Conservation (phyloP, 2,113 vertebrate species). For the Cranoglanis bouderius region DNA sequence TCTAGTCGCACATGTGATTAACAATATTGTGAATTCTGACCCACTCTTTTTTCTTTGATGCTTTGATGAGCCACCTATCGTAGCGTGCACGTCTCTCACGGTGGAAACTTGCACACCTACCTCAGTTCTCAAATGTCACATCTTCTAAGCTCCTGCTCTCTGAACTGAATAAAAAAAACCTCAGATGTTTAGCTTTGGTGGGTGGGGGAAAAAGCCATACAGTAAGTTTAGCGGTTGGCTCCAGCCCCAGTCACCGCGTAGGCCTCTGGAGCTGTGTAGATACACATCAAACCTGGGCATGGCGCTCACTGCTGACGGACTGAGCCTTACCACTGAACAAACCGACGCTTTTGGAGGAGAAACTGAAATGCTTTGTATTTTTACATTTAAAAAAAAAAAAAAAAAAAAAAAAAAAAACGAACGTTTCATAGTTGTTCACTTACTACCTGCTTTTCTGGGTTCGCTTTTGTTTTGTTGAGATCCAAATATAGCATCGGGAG, state of each 20-base stretch:
- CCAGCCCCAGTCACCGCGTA: conserved; percentile 43
- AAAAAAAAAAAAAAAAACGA: not conserved
- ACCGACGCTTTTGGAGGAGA: conserved; percentile 1
- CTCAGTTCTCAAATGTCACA: conserved; percentile 21
- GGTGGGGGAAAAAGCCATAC: conserved; percentile 54
- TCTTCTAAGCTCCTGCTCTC: conserved; percentile 33
- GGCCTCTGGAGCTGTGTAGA: conserved; percentile 31
- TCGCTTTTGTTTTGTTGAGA: conserved; percentile 63
- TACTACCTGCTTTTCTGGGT: conserved; percentile 70
- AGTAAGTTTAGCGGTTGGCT: conserved; percentile 57
- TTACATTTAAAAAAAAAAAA: too few relatives aligned
- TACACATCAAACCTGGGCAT: conserved; percentile 41
- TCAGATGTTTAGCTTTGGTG: conserved; percentile 51
- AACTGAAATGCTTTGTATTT: conserved; percentile 2
- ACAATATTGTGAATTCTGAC: conserved; percentile 28
- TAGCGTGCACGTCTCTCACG: not conserved
- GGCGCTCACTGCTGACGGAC: conserved; percentile 21
- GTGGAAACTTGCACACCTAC: conserved; percentile 42
- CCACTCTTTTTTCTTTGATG: conserved; percentile 23
- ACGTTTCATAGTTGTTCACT: conserved; percentile 28
- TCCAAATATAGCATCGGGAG: conserved; percentile 70
- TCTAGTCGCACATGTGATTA: not conserved
- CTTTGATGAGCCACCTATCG: not conserved
- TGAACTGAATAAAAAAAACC: conserved; percentile 48
- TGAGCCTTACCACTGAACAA: not conserved